Percentiles rank a stretch among this genome's conserved stretches.
Evolutionary conservation across 2,888 invertebrate species (phyloP).

Genomic region (Dynastes grantii): DNA sequence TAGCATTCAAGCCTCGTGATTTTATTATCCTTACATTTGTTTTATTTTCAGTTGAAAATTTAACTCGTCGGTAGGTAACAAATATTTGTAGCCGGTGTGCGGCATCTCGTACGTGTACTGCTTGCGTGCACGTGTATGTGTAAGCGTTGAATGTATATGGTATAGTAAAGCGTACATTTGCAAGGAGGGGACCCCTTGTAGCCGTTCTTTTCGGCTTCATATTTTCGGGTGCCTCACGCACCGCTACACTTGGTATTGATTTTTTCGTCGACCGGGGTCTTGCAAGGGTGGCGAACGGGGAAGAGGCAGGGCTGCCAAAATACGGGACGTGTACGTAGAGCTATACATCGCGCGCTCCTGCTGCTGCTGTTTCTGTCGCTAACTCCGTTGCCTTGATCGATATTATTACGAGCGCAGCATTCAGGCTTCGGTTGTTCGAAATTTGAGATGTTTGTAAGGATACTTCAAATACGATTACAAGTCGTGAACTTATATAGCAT

Average conservation of each 20-base stretch:
- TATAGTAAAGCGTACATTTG: conserved; percentile 38
- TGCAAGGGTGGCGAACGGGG: conserved; percentile 56
- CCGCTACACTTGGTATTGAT: conserved; percentile 62
- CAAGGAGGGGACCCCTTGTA: conserved; percentile 50
- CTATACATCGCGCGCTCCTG: conserved; percentile 41
- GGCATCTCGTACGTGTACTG: conserved; percentile 25
- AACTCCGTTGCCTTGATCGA: conserved; percentile 49
- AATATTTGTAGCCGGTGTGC: conserved; percentile 28
- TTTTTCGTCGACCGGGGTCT: conserved; percentile 59
- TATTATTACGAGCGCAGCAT: conserved; percentile 30
- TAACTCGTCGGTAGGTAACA: conserved; percentile 19
- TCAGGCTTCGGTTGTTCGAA: conserved; percentile 30
- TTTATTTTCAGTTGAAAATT: no score
- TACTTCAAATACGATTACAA: not conserved
- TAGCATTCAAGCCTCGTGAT: no score
- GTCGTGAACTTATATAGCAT: conserved; percentile 5
- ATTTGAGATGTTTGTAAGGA: conserved; percentile 38
- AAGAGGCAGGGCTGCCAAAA: conserved; percentile 54
- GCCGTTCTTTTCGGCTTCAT: conserved; percentile 50
- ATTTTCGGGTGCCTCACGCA: conserved; percentile 59
- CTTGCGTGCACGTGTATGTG: conserved; percentile 21
- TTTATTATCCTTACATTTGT: no score
- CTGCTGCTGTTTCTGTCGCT: conserved; percentile 46
- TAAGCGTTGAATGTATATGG: conserved; percentile 28
- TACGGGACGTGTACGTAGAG: conserved; percentile 45